Percentiles rank a stretch among this genome's conserved stretches.
Evolutionary conservation across 2,113 vertebrate genomes (phyloP).

Genomic region (Casuarius casuarius): DNA sequence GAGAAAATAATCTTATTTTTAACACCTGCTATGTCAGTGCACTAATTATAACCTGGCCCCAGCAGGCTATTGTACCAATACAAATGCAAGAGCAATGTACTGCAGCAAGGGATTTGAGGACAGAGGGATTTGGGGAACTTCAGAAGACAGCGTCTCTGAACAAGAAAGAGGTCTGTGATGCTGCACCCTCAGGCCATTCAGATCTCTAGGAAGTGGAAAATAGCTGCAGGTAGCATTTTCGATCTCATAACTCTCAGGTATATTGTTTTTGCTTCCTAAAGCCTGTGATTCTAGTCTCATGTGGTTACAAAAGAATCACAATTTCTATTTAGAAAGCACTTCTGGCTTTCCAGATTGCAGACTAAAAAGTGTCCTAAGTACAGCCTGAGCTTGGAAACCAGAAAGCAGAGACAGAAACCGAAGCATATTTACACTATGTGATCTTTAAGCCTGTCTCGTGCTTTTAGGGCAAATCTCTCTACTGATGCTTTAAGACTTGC

Average conservation of each 20-base stretch:
- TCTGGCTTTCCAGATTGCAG: background rate
- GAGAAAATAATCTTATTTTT: background rate
- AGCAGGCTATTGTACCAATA: background rate
- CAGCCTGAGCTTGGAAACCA: background rate
- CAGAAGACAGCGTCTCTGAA: background rate
- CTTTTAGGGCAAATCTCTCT: background rate
- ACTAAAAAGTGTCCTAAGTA: background rate
- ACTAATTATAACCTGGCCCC: background rate
- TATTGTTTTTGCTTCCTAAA: background rate
- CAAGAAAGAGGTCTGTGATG: background rate
- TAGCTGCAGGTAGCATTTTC: background rate
- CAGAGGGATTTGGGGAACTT: background rate
- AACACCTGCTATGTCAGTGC: background rate
- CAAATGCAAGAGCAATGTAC: background rate
- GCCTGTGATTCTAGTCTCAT: background rate
- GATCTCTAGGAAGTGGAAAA: background rate
- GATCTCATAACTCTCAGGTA: background rate
- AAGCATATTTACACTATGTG: background rate
- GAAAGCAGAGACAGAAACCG: background rate
- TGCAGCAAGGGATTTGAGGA: background rate
- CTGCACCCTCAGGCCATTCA: background rate
- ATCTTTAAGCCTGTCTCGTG: accelerated
- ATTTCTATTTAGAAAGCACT: background rate
- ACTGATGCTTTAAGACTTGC: background rate
- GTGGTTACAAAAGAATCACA: background rate